Conservation (phyloP, 1,140 invertebrate genomes). For the Drosophila carrolli region DNA sequence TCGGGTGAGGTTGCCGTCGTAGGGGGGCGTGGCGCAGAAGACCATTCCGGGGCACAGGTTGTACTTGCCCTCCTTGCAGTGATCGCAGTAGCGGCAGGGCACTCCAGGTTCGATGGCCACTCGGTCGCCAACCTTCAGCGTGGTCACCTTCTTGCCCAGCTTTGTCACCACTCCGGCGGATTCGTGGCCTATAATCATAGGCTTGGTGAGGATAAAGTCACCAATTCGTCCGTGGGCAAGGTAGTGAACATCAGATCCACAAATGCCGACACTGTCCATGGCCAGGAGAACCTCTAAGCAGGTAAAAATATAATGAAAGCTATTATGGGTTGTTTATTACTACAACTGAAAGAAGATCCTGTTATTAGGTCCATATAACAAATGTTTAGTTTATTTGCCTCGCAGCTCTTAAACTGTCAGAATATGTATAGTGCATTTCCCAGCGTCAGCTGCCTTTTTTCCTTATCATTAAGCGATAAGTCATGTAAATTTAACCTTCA, state of each 20-base stretch:
- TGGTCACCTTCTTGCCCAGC: constrained; percentile 90
- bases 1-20: constrained; percentile 93
- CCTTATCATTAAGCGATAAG: neutral
- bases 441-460: neutral
- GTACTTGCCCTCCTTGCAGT: constrained; percentile 95
- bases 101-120: constrained; percentile 97
- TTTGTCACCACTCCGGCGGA: constrained; percentile 89
- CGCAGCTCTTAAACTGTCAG: no score
- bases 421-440: no score
- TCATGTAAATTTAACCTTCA: constrained; percentile 28
- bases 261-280: constrained; percentile 97
- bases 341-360: no score
- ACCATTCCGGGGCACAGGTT: constrained; percentile 94
- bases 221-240: constrained; percentile 93
- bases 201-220: constrained; percentile 91
- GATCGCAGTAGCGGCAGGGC: constrained; percentile 93
- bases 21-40: constrained; percentile 96
- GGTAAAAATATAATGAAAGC: neutral
- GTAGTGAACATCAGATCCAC: constrained; percentile 98
- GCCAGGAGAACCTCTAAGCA: constrained; percentile 90
- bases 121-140: constrained; percentile 92
- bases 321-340: no score
- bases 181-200: constrained; percentile 97
- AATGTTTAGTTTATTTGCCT: no score
- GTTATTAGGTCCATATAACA: no score